Conservation (phyloP, 2,888 invertebrate species). For the Chymomyza fuscimana region DNA sequence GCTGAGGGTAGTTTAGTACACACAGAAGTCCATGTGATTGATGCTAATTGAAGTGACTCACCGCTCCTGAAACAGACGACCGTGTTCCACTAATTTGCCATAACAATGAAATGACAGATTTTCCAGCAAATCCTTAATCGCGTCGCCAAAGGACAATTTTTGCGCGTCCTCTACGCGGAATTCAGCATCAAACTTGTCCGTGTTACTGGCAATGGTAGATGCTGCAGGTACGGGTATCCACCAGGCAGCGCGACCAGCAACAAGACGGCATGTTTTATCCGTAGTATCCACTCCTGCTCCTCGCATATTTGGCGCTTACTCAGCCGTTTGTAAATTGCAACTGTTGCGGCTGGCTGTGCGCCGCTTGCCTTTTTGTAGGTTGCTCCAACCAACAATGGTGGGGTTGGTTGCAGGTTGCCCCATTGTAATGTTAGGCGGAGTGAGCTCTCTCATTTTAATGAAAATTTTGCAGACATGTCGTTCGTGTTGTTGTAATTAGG, state of each 20-base stretch:
- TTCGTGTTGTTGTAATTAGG: slow-evolving; percentile 75
- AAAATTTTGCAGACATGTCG: slow-evolving; percentile 74
- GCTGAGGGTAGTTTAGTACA: slow-evolving; percentile 47
- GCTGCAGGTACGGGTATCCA: slow-evolving; percentile 61
- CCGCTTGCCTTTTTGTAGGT: slow-evolving; percentile 49
- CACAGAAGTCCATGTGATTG: slow-evolving; percentile 12
- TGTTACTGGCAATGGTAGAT: neutral
- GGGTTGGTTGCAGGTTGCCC: slow-evolving; percentile 8
- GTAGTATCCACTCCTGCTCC: slow-evolving; percentile 10
- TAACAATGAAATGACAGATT: slow-evolving; percentile 78
- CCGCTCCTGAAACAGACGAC: slow-evolving; percentile 69
- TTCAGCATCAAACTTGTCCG: neutral
- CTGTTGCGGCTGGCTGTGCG: slow-evolving; percentile 57
- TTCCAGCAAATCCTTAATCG: slow-evolving; percentile 74
- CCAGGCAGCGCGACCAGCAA: slow-evolving; percentile 72
- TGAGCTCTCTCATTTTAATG: slow-evolving; percentile 63
- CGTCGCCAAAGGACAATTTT: slow-evolving; percentile 63
- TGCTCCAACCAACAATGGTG: slow-evolving; percentile 28
- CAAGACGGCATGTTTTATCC: slow-evolving; percentile 39
- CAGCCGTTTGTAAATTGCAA: slow-evolving; percentile 63
- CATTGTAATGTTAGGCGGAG: neutral
- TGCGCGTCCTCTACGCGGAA: slow-evolving; percentile 39
- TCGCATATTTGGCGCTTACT: slow-evolving; percentile 49
- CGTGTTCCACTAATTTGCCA: slow-evolving; percentile 75
- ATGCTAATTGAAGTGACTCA: slow-evolving; percentile 67